Evolutionary conservation across 1,140 invertebrate species (phyloP), one percentile per base, ranked within the genome.

Genomic region (Aphis gossypii): DNA sequence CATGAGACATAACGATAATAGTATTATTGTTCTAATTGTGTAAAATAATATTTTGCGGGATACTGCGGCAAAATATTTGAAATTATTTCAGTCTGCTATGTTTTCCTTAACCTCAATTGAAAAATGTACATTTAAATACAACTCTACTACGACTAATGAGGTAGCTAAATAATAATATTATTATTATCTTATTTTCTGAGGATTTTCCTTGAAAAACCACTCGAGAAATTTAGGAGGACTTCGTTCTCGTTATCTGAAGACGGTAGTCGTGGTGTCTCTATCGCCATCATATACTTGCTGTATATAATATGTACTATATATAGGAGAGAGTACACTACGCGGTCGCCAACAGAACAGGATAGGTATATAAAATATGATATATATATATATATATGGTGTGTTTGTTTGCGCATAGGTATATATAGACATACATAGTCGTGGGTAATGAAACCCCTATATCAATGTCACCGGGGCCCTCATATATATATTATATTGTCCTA

Each of bases 371-470:
- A 82, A 83, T 83, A 83, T 38, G 18, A 23, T 41, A 38, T 83
- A 83, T 82, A 83, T n/a, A 83, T n/a, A 38, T 38, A 21, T 38
- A 41, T 41, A 9, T 3, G 0, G 21, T 9, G 82, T 41, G 60
- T 76, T 76, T 76, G 60, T 76, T 76, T 76, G 60, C n/a, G 3
- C 60, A 18, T 76, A 76, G 60, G 60, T 76, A 76, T 76, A 76
- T 76, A 76, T 60, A 76, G n/a, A 35, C n/a, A 35, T 83, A 83
- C 21, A 38, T 38, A 38, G 38, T 44, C 9, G 38, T 4, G 54
- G n/a, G 38, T 60, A 90, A 68, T 60, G 89, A 41, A 90, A 90
- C 35, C 89, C 89, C 89, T 51, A 90, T 60, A 90, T 90, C 89
- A 90, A 90, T 60, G 89, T 90, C 89, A 90, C 35, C 89, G 35